A percentile compares a stretch with the other conserved stretches of the same genome.
Evolutionary conservation across 2,113 vertebrate genomes (phyloP).

Genomic region (Anseranas semipalmata): DNA sequence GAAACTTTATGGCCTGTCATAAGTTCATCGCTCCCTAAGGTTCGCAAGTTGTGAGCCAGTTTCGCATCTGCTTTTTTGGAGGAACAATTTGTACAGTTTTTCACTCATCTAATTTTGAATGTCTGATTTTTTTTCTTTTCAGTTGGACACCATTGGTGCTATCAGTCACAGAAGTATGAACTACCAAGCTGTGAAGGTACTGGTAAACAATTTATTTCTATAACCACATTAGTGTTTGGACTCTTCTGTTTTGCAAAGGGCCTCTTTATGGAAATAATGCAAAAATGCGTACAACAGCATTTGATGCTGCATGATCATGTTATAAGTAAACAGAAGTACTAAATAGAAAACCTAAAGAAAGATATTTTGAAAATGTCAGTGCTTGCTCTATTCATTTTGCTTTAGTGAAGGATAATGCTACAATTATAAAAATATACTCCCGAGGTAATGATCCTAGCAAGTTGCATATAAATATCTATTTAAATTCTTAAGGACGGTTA

Average conservation of each 20-base stretch:
- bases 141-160: conserved; percentile 55
- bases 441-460: background rate
- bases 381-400: background rate
- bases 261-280: background rate
- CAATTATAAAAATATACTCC: background rate
- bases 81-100: background rate
- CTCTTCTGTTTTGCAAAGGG: background rate
- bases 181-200: conserved; percentile 34
- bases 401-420: accelerated
- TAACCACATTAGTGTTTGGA: background rate
- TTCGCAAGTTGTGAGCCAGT: background rate
- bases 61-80: background rate
- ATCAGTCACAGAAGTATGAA: conserved; percentile 22
- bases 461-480: background rate
- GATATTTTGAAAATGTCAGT: accelerated
- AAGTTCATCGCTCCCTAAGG: background rate
- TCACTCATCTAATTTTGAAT: background rate
- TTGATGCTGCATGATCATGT: background rate
- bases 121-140: background rate
- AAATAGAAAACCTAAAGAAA: background rate
- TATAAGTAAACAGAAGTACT: background rate
- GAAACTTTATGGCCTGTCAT: background rate
- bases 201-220: background rate
- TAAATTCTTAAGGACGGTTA: background rate
- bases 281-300: background rate